Conservation (phyloP, 2,888 invertebrate genomes). For the Calameuta idolon region DNA sequence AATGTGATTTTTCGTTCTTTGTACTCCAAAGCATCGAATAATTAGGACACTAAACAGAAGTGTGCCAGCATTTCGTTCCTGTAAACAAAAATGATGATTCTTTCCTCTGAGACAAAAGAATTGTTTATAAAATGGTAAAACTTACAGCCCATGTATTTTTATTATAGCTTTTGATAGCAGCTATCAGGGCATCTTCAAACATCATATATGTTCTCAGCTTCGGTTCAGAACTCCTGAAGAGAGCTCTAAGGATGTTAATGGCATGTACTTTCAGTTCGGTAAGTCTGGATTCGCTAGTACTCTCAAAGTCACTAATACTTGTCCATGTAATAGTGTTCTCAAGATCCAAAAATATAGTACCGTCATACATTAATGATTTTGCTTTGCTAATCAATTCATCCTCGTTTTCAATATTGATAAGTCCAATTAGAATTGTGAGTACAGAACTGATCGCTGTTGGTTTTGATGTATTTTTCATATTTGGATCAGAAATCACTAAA, state of each 20-base stretch:
- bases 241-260: conserved; percentile 86
- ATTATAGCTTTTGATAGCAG: conserved; percentile 81
- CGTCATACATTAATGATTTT: conserved; percentile 42
- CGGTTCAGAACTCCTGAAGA: conserved; percentile 82
- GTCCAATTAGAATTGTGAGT: conserved; percentile 57
- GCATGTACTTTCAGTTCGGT: conserved; percentile 78
- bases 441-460: conserved; percentile 53
- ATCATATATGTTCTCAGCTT: conserved; percentile 78
- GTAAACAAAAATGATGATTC: conserved; percentile 34
- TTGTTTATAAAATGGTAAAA: conserved; percentile 25
- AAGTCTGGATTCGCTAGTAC: not conserved
- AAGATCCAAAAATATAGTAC: conserved; percentile 45
- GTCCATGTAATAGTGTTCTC: conserved; percentile 17
- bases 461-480: conserved; percentile 70
- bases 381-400: conserved; percentile 33
- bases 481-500: conserved; percentile 80
- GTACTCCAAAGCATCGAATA: conserved; percentile 89
- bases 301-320: not conserved
- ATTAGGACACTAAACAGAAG: conserved; percentile 86
- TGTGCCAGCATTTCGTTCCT: conserved; percentile 89
- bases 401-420: conserved; percentile 43
- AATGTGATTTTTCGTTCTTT: conserved; percentile 72
- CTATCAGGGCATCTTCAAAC: conserved; percentile 77
- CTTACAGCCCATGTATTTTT: conserved; percentile 83
- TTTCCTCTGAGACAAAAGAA: not conserved